A percentile compares a stretch with the other conserved stretches of the same genome.
phyloP scores from a whole-genome alignment of 1,140 invertebrate species.

The Drosophila sturtevanti region DNA sequence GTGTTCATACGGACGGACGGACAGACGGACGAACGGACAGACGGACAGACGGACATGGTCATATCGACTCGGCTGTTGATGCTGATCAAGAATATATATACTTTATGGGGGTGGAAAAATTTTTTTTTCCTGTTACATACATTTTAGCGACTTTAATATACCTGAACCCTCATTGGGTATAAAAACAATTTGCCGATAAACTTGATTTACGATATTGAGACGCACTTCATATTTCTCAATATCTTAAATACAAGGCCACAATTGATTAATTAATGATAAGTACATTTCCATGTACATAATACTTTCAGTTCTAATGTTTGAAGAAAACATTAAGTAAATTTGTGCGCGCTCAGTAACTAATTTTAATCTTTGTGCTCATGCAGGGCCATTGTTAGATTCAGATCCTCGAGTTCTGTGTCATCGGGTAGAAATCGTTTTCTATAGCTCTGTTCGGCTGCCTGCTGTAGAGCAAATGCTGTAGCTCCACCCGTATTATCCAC shows the following conservation, averaged over 20 bases:
- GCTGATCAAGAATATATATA: too few species aligned
- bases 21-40: too few species aligned
- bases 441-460: slow-evolving; percentile 77
- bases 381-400: slow-evolving; percentile 46
- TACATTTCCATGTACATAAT: slow-evolving; percentile 68
- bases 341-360: slow-evolving; percentile 3
- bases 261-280: slow-evolving; percentile 55
- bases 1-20: too few species aligned
- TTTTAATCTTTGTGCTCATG: slow-evolving; percentile 47
- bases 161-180: too few species aligned
- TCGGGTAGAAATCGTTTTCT: slow-evolving; percentile 48
- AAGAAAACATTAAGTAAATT: slow-evolving; percentile 23
- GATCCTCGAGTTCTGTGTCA: slow-evolving; percentile 41
- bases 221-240: slow-evolving; percentile 28
- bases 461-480: slow-evolving; percentile 78
- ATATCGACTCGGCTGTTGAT: too few species aligned
- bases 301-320: slow-evolving; percentile 66
- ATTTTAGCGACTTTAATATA: too few species aligned
- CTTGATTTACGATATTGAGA: slow-evolving; percentile 17
- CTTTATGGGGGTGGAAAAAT: too few species aligned
- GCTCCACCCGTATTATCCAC: slow-evolving; percentile 84
- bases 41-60: too few species aligned
- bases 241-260: slow-evolving; percentile 52
- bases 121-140: too few species aligned
- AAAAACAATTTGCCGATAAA: slow-evolving; percentile 34